phyloP scores from a whole-genome alignment of 1,140 invertebrate species.

The Coelopa frigida region DNA sequence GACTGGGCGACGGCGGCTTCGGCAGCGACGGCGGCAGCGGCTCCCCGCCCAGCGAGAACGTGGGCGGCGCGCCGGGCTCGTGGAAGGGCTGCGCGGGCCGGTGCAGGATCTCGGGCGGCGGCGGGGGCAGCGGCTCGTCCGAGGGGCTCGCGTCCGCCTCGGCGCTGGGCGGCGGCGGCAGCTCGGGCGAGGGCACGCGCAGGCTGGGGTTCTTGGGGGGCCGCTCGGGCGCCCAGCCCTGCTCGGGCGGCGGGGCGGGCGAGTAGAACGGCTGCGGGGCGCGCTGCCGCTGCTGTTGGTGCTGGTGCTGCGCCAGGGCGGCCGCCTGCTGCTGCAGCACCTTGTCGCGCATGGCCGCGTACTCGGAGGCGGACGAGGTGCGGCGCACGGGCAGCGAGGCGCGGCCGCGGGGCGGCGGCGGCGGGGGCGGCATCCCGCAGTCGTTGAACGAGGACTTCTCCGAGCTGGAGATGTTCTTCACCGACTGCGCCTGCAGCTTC shows the following conservation, averaged over 20 bases:
- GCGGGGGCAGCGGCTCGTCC: slow-evolving; percentile 68
- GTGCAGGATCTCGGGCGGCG: slow-evolving; percentile 50
- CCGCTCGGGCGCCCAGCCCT: slow-evolving; percentile 64
- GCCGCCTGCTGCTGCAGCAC: slow-evolving; percentile 34
- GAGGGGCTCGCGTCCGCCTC: slow-evolving; percentile 54
- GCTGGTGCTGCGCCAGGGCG: slow-evolving; percentile 36
- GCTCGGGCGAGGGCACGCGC: slow-evolving; percentile 60
- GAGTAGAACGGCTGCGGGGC: slow-evolving; percentile 26
- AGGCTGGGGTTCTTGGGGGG: slow-evolving; percentile 65
- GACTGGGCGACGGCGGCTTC: slow-evolving; percentile 27
- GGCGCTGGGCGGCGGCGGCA: slow-evolving; percentile 60
- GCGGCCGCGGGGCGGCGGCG: slow-evolving; percentile 41
- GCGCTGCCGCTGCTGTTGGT: slow-evolving; percentile 32
- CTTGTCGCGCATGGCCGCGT: slow-evolving; percentile 40
- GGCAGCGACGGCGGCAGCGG: slow-evolving; percentile 12
- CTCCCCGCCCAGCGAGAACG: no score
- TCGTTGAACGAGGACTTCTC: slow-evolving; percentile 42
- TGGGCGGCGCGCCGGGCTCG: no score
- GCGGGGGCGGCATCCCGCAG: slow-evolving; percentile 40
- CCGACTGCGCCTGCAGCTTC: slow-evolving; percentile 25
- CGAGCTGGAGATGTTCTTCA: slow-evolving; percentile 34
- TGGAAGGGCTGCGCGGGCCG: slow-evolving; percentile 20
- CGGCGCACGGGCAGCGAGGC: slow-evolving; percentile 30
- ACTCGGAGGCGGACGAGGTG: slow-evolving; percentile 38
- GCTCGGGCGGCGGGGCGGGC: slow-evolving; percentile 46